Evolutionary conservation across 2,888 invertebrate genomes (phyloP).

Genomic region (Zygogramma bicolorata): DNA sequence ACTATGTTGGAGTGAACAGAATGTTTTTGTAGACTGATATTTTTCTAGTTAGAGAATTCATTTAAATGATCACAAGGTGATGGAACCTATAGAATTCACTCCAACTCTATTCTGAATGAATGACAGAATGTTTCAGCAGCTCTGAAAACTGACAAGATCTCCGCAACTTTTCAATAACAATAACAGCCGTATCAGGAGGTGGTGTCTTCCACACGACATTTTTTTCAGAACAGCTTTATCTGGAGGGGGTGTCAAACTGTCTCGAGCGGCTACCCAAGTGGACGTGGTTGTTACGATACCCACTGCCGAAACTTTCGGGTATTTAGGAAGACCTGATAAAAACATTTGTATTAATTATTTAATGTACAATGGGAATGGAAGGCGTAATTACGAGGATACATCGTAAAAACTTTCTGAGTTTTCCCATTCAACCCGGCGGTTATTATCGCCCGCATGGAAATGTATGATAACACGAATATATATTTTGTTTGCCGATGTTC

Average conservation of each 20-base stretch:
- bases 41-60: too few relatives aligned
- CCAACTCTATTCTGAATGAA: too few relatives aligned
- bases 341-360: neutral
- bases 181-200: too few relatives aligned
- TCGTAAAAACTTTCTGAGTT: neutral
- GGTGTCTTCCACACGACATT: too few relatives aligned
- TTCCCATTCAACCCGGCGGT: neutral
- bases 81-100: too few relatives aligned
- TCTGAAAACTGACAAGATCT: too few relatives aligned
- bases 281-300: constrained; percentile 4
- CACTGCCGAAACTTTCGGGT: neutral
- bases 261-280: constrained; percentile 38
- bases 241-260: constrained; percentile 53
- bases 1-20: too few relatives aligned
- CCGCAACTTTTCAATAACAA: too few relatives aligned
- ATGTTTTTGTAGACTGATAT: too few relatives aligned
- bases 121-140: too few relatives aligned
- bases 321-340: neutral
- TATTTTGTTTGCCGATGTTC: neutral
- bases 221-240: constrained; percentile 53
- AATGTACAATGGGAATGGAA: neutral
- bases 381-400: neutral
- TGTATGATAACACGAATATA: neutral
- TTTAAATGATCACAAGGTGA: too few relatives aligned
- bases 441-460: neutral